These are phyloP conservation scores for Baronia brevicornis DNA, from an alignment of 2,888 invertebrate species.

Conservation along the genomic window DNA sequence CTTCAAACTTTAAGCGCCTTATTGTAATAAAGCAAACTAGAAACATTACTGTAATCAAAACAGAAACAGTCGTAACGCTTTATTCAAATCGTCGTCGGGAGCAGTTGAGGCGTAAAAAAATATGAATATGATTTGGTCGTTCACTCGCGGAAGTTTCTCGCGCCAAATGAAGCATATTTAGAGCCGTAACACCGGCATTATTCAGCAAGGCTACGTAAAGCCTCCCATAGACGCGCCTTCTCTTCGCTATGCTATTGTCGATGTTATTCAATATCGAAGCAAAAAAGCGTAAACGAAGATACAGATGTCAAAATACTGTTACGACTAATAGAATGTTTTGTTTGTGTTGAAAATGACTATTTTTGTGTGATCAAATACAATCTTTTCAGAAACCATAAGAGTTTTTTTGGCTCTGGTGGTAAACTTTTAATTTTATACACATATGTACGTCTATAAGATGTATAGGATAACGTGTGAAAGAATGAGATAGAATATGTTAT, in stretches of 20 bases:
- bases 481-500: too few species aligned
- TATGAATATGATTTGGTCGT: constrained; percentile 71
- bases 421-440: constrained; percentile 7
- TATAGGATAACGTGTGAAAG: too few species aligned
- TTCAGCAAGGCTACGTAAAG: constrained; percentile 46
- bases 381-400: too few species aligned
- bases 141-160: constrained; percentile 61
- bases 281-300: too few species aligned
- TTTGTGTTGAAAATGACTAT: background rate
- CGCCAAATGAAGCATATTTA: constrained; percentile 74
- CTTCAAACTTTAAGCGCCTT: too few species aligned
- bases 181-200: constrained; percentile 70
- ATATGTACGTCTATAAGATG: background rate
- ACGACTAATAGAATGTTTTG: background rate
- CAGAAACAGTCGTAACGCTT: constrained; percentile 35
- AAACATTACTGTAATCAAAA: constrained; percentile 28
- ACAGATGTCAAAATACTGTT: too few species aligned
- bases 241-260: too few species aligned
- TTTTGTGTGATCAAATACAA: too few species aligned
- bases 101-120: constrained; percentile 71
- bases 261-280: too few species aligned
- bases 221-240: constrained; percentile 14
- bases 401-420: too few species aligned
- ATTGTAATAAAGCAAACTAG: too few species aligned
- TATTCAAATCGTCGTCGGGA: constrained; percentile 64